These are phyloP conservation scores for Platyura marginata DNA, from an alignment of 1,140 invertebrate genomes.

Conservation along the genomic window DNA sequence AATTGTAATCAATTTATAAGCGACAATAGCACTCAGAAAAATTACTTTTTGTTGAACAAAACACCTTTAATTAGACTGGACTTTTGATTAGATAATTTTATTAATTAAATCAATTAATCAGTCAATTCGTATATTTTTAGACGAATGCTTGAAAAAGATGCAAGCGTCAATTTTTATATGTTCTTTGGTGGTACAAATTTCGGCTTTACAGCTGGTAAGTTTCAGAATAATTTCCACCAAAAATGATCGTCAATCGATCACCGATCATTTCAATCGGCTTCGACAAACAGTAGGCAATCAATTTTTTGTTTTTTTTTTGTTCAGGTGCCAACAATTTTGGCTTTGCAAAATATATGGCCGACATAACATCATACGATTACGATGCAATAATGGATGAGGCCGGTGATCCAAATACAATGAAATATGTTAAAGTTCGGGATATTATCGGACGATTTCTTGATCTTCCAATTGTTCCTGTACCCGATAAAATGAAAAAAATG, in stretches of 20 bases:
- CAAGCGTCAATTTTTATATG: slow-evolving; percentile 57
- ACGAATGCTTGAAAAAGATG: slow-evolving; percentile 36
- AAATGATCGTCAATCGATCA: background rate
- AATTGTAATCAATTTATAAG: too few relatives aligned
- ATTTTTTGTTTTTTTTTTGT: too few relatives aligned
- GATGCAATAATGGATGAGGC: slow-evolving; percentile 55
- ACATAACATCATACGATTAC: slow-evolving; percentile 65
- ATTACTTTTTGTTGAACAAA: too few relatives aligned
- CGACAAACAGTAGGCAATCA: too few relatives aligned
- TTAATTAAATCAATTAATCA: background rate
- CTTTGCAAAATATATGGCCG: slow-evolving; percentile 27
- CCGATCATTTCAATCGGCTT: background rate
- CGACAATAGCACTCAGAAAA: too few relatives aligned
- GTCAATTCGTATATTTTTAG: background rate
- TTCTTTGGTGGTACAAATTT: slow-evolving; percentile 47
- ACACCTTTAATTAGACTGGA: too few relatives aligned
- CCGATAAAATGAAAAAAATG: background rate
- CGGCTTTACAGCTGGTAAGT: slow-evolving; percentile 36
- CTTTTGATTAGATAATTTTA: slow-evolving; percentile 5
- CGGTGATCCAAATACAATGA: slow-evolving; percentile 42
- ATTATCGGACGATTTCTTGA: slow-evolving; percentile 31
- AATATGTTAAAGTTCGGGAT: slow-evolving; percentile 26
- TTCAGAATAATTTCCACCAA: background rate
- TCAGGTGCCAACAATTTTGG: slow-evolving; percentile 31
- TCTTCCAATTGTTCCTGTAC: slow-evolving; percentile 2